phyloP scores from a whole-genome alignment of 2,888 invertebrate species.

The Erebia epiphron region DNA sequence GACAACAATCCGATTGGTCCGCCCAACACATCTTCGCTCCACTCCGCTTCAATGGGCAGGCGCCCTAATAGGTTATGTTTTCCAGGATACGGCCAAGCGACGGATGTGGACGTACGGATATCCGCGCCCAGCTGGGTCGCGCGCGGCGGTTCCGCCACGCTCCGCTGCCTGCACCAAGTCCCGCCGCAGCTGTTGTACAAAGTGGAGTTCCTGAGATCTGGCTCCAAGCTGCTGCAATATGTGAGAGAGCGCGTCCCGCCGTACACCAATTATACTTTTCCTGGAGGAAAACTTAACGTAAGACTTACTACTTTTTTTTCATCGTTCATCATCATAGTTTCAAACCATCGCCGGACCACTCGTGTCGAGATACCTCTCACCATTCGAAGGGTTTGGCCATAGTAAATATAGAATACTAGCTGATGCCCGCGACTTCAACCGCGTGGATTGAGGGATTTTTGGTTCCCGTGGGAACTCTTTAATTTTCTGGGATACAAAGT shows the following conservation, averaged over 20 bases:
- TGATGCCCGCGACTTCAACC: too few relatives aligned
- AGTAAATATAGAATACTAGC: too few relatives aligned
- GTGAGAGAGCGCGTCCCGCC: slow-evolving; percentile 90
- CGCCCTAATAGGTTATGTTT: not conserved
- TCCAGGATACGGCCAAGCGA: slow-evolving; percentile 69
- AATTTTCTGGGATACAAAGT: too few relatives aligned
- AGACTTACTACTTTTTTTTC: slow-evolving; percentile 56
- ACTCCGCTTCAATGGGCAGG: too few relatives aligned
- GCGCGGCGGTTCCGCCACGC: slow-evolving; percentile 86
- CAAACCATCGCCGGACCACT: too few relatives aligned
- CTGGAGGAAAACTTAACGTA: slow-evolving; percentile 89
- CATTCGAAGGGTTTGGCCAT: too few relatives aligned
- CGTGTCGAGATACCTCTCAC: too few relatives aligned
- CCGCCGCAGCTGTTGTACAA: slow-evolving; percentile 89
- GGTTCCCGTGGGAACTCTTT: too few relatives aligned
- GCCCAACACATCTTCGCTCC: too few relatives aligned
- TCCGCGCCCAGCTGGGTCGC: slow-evolving; percentile 89
- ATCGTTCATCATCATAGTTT: too few relatives aligned
- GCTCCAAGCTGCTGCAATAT: slow-evolving; percentile 89
- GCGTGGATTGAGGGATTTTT: too few relatives aligned
- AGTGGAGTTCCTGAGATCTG: slow-evolving; percentile 83
- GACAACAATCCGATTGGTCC: too few relatives aligned
- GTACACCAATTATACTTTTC: slow-evolving; percentile 84
- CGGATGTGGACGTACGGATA: slow-evolving; percentile 85
- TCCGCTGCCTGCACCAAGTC: slow-evolving; percentile 90